Percentiles rank a stretch among this genome's conserved stretches.
These are phyloP conservation scores for Crioceris asparagi DNA, from an alignment of 2,888 invertebrate species.

Conservation along the genomic window DNA sequence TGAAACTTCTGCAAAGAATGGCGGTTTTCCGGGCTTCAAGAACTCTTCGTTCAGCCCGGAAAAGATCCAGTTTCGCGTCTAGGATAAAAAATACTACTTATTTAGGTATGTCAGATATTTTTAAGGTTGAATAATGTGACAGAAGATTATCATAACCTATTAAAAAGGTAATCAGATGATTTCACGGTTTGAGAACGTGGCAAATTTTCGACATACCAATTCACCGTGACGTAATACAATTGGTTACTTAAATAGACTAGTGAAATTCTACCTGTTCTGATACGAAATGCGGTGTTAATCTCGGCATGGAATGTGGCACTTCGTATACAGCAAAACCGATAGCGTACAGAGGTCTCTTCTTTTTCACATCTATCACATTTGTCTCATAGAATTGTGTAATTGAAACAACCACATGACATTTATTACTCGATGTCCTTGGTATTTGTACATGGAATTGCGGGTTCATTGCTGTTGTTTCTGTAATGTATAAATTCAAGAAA, in stretches of 20 bases:
- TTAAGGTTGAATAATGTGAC: no score
- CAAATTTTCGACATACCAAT: no score
- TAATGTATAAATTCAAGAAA: slow-evolving; percentile 14
- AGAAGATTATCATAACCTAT: no score
- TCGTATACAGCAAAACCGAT: slow-evolving; percentile 64
- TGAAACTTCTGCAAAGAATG: no score
- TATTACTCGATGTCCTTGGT: slow-evolving; percentile 49
- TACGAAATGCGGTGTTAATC: slow-evolving; percentile 50
- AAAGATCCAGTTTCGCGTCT: no score
- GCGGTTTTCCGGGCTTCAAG: no score
- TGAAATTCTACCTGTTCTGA: slow-evolving; percentile 45
- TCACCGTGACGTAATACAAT: no score
- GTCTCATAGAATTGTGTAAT: slow-evolving; percentile 56
- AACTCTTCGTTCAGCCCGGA: no score
- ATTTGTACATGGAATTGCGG: slow-evolving; percentile 62
- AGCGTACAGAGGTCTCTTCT: slow-evolving; percentile 43
- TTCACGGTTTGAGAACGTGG: no score
- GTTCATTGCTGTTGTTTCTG: slow-evolving; percentile 57
- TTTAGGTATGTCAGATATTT: no score
- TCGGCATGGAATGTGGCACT: slow-evolving; percentile 50
- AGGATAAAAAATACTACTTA: no score
- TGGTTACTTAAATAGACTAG: not conserved
- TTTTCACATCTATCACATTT: slow-evolving; percentile 38
- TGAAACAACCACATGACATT: slow-evolving; percentile 63
- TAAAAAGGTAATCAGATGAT: no score